Percentiles rank a stretch among this genome's conserved stretches.
These are phyloP conservation scores for Hypotaenidia philippensis DNA, from an alignment of 2,797 vertebrate species.

Conservation along the genomic window DNA sequence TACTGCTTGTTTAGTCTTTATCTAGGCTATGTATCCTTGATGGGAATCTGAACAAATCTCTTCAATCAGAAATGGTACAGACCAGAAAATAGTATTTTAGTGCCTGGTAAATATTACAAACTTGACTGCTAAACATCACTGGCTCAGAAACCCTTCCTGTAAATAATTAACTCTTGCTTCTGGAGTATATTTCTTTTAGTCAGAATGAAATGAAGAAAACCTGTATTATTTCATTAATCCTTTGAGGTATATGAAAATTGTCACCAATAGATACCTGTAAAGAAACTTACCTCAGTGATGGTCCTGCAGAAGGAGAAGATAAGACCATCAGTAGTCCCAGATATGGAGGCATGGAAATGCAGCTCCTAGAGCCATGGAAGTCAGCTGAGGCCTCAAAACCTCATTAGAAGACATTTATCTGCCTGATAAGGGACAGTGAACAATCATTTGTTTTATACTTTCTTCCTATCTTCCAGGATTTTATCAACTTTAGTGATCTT, in stretches of 20 bases:
- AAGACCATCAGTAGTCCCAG: neutral
- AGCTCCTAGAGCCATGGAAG: neutral
- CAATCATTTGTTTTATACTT: neutral
- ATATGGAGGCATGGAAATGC: neutral
- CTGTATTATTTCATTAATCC: neutral
- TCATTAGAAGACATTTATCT: neutral
- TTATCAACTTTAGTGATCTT: neutral
- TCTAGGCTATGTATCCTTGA: neutral
- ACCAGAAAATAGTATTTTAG: neutral
- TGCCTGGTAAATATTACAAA: neutral
- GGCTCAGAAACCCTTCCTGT: neutral
- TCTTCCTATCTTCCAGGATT: neutral
- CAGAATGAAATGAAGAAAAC: neutral
- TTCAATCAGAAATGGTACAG: neutral
- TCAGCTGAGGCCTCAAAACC: accelerated
- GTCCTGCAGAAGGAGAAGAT: neutral
- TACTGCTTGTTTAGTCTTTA: neutral
- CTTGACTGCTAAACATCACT: neutral
- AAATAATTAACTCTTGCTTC: neutral
- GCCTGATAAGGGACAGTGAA: neutral
- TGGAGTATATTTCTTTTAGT: neutral
- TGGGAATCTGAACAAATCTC: neutral
- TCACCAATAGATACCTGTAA: neutral
- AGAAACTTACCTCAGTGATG: neutral
- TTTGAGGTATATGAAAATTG: neutral